Evolutionary conservation across 2,113 vertebrate species (phyloP).

Genomic region (Etia nguti): DNA sequence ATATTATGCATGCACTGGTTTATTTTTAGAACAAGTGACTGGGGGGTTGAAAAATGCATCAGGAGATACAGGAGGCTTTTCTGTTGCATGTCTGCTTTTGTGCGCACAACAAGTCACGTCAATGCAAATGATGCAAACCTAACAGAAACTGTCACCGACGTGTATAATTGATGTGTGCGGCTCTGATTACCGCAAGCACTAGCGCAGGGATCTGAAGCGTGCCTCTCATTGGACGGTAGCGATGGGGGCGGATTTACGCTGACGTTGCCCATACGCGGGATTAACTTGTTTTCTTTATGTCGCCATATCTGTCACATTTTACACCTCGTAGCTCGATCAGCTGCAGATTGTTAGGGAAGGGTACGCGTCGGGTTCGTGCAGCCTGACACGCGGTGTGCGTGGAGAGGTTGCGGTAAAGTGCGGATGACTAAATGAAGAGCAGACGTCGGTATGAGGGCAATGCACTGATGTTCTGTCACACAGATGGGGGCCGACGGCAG

Average conservation of each 20-base stretch:
- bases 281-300: conserved; percentile 71
- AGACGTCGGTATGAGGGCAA: not conserved
- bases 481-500: conserved; percentile 72
- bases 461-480: conserved; percentile 18
- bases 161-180: not conserved
- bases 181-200: not conserved
- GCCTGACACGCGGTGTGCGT: not conserved
- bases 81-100: not conserved
- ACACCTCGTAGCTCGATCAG: not conserved
- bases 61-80: too few relatives aligned
- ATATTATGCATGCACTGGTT: conserved; percentile 4
- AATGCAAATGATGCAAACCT: not conserved
- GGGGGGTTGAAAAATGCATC: not conserved
- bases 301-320: conserved; percentile 43
- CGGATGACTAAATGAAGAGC: conserved; percentile 19
- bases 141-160: not conserved
- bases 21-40: conserved; percentile 19
- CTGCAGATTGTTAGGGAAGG: not conserved
- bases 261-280: conserved; percentile 48
- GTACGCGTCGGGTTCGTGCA: accelerated
- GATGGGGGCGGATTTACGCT: conserved; percentile 53
- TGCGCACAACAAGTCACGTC: not conserved
- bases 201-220: conserved; percentile 9
- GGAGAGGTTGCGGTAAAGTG: not conserved
- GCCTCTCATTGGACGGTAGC: conserved; percentile 19